phyloP scores from a whole-genome alignment of 2,113 vertebrate genomes.

The Apteryx owenii region DNA sequence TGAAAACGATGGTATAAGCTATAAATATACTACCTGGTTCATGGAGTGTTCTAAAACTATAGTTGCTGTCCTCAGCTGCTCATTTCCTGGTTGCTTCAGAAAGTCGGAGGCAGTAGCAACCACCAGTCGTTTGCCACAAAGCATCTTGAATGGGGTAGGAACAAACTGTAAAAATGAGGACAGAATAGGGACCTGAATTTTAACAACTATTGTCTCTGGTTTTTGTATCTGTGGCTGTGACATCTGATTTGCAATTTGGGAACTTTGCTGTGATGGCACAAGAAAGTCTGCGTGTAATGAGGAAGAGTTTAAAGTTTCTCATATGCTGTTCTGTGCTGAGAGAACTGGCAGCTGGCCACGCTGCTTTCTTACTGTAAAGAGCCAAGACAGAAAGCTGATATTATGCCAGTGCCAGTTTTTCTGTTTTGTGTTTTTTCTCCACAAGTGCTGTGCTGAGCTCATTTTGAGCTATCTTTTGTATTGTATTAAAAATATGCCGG shows the following conservation, averaged over 20 bases:
- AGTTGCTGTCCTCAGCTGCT: neutral
- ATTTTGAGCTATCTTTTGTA: neutral
- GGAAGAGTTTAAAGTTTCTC: neutral
- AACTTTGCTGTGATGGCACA: neutral
- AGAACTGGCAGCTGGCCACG: neutral
- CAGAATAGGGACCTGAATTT: neutral
- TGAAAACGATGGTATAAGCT: neutral
- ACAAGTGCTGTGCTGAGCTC: neutral
- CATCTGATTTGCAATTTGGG: neutral
- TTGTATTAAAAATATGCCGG: neutral
- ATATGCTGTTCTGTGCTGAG: neutral
- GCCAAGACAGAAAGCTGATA: neutral
- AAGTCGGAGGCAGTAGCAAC: neutral
- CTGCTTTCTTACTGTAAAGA: neutral
- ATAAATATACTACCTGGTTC: slow-evolving; percentile 10
- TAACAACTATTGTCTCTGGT: neutral
- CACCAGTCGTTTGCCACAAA: neutral
- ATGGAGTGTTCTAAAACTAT: neutral
- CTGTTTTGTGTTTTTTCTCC: neutral
- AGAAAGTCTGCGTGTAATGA: neutral
- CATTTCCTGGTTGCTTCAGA: neutral
- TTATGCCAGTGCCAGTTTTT: neutral
- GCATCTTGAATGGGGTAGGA: neutral
- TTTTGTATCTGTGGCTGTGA: neutral
- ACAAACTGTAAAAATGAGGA: neutral